Conservation (phyloP, 2,113 vertebrate species). For the Periophthalmodon schlosseri region DNA sequence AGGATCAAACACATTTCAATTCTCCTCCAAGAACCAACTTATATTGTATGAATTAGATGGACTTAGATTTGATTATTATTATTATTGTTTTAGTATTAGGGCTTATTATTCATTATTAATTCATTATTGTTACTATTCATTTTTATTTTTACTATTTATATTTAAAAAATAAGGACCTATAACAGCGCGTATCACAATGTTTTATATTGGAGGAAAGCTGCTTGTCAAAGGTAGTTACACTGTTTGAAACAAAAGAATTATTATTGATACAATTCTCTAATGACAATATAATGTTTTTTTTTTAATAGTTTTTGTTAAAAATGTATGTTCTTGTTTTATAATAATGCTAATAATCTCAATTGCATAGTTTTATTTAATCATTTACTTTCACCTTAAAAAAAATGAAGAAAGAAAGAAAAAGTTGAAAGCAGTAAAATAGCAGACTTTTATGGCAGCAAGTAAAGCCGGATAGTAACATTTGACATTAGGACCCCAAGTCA, state of each 20-base stretch:
- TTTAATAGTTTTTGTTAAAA: not conserved
- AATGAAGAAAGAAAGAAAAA: constrained; percentile 19
- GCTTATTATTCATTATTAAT: too few species aligned
- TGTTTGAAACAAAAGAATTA: not conserved
- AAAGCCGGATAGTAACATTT: constrained; percentile 71
- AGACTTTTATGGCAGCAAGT: constrained; percentile 75
- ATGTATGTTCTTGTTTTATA: not conserved
- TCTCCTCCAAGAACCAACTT: constrained; percentile 33
- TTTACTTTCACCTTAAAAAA: not conserved
- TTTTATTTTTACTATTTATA: too few species aligned
- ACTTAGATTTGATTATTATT: not conserved
- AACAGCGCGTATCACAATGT: not conserved
- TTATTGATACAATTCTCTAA: not conserved
- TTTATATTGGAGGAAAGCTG: not conserved
- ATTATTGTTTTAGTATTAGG: not conserved
- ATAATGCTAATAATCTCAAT: too few species aligned
- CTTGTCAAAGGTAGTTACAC: not conserved
- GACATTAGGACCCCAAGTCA: constrained; percentile 64
- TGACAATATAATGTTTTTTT: not conserved
- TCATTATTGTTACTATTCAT: too few species aligned
- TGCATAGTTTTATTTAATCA: not conserved
- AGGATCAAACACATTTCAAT: constrained; percentile 75
- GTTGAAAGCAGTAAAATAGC: constrained; percentile 61
- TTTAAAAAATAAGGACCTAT: not conserved
- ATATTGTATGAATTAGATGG: not conserved